These are phyloP conservation scores for Paramormyrops kingsleyae DNA, from an alignment of 2,113 vertebrate genomes.

Conservation along the genomic window DNA sequence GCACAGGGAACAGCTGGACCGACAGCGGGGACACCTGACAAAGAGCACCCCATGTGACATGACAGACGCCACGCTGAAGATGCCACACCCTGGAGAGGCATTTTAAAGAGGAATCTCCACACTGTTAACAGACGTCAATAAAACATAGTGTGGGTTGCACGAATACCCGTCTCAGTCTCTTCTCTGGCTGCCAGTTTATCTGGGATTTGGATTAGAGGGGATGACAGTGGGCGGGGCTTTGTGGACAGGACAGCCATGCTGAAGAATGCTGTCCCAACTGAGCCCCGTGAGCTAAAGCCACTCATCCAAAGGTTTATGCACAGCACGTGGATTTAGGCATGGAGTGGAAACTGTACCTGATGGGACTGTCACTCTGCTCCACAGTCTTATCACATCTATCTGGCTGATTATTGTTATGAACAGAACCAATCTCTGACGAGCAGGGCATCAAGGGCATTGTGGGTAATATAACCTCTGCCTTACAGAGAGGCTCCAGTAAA, in stretches of 20 bases:
- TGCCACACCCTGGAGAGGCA: background rate
- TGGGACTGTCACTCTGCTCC: background rate
- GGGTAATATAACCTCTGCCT: background rate
- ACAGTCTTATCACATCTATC: background rate
- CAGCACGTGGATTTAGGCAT: background rate
- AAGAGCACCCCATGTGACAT: background rate
- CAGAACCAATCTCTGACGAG: background rate
- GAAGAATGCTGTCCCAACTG: background rate
- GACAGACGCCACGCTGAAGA: background rate
- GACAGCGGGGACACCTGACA: background rate
- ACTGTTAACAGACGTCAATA: background rate
- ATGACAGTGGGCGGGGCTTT: conserved; percentile 37
- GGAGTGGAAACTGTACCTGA: background rate
- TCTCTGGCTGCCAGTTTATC: background rate
- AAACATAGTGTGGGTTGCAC: background rate
- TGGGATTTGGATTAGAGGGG: conserved; percentile 48
- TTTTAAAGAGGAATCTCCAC: background rate
- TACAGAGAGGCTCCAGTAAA: background rate
- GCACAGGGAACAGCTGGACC: background rate
- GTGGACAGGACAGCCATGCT: background rate
- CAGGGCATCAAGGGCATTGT: background rate
- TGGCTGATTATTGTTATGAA: background rate
- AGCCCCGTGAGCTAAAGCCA: background rate
- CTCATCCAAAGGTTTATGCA: background rate
- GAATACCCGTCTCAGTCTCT: background rate